phyloP scores from a whole-genome alignment of 2,888 invertebrate genomes.

The Spodoptera littoralis region DNA sequence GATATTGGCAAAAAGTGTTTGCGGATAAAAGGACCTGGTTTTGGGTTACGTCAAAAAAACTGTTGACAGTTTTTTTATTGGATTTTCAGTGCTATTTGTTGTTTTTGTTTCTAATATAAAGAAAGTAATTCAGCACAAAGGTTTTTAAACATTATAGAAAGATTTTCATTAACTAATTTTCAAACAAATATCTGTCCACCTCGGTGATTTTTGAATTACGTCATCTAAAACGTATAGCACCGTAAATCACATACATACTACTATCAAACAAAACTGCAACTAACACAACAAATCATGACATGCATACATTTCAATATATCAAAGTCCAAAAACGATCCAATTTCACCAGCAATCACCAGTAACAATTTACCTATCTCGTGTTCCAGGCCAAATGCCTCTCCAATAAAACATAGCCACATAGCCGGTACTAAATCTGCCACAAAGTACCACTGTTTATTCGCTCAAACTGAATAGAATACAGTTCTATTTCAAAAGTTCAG shows the following conservation, averaged over 20 bases:
- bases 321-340: conserved; percentile 45
- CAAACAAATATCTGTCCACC: too few species aligned
- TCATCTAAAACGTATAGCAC: too few species aligned
- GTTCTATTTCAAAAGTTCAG: conserved; percentile 65
- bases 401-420: conserved; percentile 44
- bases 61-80: too few species aligned
- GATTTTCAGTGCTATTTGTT: too few species aligned
- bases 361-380: conserved; percentile 56
- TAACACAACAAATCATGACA: conserved; percentile 46
- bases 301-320: conserved; percentile 50
- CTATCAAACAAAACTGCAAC: conserved; percentile 11
- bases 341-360: conserved; percentile 52
- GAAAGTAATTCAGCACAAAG: too few species aligned
- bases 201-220: too few species aligned
- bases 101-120: too few species aligned
- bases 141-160: too few species aligned
- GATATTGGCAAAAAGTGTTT: not conserved
- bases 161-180: too few species aligned
- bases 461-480: conserved; percentile 57
- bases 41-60: too few species aligned
- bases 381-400: conserved; percentile 33
- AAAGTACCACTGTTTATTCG: conserved; percentile 56
- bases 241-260: too few species aligned
- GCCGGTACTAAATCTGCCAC: conserved; percentile 54
- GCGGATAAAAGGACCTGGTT: not conserved